Evolutionary conservation across 2,888 invertebrate species (phyloP).

Genomic region (Junonia oenone): DNA sequence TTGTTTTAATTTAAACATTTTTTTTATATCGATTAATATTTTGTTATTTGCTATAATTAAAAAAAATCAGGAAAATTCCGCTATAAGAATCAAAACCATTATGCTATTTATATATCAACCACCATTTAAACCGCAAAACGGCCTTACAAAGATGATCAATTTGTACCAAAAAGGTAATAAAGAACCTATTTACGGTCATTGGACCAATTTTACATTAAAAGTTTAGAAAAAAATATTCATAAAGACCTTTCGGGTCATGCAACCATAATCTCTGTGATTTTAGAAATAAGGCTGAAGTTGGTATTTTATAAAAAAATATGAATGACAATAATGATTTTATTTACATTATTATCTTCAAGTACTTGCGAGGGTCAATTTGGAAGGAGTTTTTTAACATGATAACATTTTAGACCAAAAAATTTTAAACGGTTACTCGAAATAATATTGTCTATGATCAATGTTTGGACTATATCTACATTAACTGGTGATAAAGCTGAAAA

Average conservation of each 20-base stretch:
- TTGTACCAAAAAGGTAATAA: not conserved
- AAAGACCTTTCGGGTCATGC: not conserved
- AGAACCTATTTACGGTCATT: slow-evolving; percentile 9
- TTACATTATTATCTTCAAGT: slow-evolving; percentile 5
- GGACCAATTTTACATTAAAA: slow-evolving; percentile 6
- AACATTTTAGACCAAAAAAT: not conserved
- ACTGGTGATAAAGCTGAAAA: no score
- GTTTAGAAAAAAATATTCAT: slow-evolving; percentile 1
- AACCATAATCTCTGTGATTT: not conserved
- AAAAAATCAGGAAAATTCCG: no score
- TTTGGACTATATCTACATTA: no score
- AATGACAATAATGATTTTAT: slow-evolving; percentile 7
- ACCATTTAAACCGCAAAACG: no score
- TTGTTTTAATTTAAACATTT: no score
- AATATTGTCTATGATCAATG: no score
- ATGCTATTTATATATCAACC: no score
- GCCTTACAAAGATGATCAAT: no score
- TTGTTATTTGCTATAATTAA: no score
- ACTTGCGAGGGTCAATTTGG: slow-evolving; percentile 5
- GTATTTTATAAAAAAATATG: not conserved
- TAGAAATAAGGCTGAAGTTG: not conserved
- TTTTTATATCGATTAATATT: no score
- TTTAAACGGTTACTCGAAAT: no score
- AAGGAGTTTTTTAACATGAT: slow-evolving; percentile 4
- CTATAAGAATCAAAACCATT: no score